These are phyloP conservation scores for Metacarcinus magister DNA, from an alignment of 2,888 invertebrate genomes.

Conservation along the genomic window DNA sequence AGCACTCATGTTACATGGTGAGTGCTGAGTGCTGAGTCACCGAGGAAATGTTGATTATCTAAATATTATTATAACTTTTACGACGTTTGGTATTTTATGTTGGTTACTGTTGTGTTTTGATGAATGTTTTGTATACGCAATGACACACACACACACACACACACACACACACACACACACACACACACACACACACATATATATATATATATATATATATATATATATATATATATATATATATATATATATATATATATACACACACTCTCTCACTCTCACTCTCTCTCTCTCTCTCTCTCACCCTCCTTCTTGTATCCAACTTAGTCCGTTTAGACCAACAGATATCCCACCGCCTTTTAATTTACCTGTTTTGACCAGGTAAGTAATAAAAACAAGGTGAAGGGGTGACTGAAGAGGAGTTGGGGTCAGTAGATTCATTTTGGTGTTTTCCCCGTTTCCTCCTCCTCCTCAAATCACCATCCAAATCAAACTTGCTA, in stretches of 20 bases:
- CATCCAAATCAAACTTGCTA: background rate
- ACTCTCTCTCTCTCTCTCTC: too few relatives aligned
- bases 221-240: too few relatives aligned
- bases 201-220: too few relatives aligned
- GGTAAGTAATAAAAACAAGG: background rate
- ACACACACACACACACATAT: background rate
- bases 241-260: too few relatives aligned
- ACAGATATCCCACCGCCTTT: background rate
- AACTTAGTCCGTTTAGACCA: too few relatives aligned
- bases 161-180: conserved; percentile 14
- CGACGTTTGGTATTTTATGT: background rate
- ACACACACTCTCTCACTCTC: too few relatives aligned
- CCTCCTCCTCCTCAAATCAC: background rate
- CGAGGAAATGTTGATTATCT: background rate
- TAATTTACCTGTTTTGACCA: background rate
- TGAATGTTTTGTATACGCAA: background rate
- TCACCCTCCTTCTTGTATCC: too few relatives aligned
- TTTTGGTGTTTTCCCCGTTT: background rate
- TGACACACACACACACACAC: background rate
- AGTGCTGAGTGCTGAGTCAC: background rate
- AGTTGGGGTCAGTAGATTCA: background rate
- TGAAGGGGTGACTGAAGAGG: background rate
- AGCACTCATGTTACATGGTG: background rate
- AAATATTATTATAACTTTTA: background rate
- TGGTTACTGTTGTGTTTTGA: background rate